Percentiles rank a stretch among this genome's conserved stretches.
Conservation (phyloP, 2,888 invertebrate genomes). For the Heliconius ethilla region DNA sequence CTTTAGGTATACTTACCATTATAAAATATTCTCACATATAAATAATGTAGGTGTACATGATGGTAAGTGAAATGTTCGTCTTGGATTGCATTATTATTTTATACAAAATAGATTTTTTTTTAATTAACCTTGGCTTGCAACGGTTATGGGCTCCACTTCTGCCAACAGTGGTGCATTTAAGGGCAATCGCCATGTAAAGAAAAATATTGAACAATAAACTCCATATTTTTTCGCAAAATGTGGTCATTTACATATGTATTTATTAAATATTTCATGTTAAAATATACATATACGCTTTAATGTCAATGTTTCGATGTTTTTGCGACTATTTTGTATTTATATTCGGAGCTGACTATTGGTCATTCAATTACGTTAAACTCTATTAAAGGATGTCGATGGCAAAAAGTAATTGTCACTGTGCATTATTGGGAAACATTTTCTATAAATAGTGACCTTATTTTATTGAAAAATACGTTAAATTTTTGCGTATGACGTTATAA, state of each 20-base stretch:
- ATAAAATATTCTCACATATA: background rate
- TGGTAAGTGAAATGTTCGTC: too few species aligned
- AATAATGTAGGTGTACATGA: too few species aligned
- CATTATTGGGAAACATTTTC: background rate
- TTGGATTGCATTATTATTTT: too few species aligned
- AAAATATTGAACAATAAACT: background rate
- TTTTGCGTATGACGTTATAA: background rate
- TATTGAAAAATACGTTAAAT: background rate
- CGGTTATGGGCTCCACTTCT: too few species aligned
- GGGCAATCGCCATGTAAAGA: background rate
- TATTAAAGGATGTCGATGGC: background rate
- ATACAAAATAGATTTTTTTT: too few species aligned
- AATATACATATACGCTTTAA: background rate
- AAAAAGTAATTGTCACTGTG: background rate
- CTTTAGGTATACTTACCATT: background rate
- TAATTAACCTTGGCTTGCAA: too few species aligned
- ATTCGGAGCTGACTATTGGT: background rate
- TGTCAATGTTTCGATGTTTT: background rate
- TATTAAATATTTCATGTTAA: background rate
- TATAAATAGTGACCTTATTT: background rate
- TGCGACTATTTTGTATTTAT: background rate
- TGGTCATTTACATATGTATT: background rate
- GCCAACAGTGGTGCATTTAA: too few species aligned
- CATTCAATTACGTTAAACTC: background rate
- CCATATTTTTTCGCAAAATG: background rate